phyloP scores from a whole-genome alignment of 2,797 vertebrate species.

The Xerus rutilus region DNA sequence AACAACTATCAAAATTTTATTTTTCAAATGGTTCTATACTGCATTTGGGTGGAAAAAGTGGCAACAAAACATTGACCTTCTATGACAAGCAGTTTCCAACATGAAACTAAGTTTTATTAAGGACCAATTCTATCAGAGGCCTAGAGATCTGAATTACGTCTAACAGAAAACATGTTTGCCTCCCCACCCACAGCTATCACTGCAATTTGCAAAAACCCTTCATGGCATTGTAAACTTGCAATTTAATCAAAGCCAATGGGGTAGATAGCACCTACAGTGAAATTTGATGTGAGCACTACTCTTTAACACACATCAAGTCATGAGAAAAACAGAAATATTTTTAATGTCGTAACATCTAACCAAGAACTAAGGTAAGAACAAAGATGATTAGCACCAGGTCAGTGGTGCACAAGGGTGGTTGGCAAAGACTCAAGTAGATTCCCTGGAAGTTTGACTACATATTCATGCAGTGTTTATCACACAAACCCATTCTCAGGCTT shows the following conservation, averaged over 20 bases:
- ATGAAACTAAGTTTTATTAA: slow-evolving; percentile 67
- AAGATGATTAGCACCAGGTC: not conserved
- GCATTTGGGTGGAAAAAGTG: slow-evolving; percentile 74
- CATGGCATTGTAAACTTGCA: slow-evolving; percentile 40
- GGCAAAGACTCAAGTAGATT: not conserved
- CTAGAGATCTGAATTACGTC: slow-evolving; percentile 22
- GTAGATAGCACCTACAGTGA: slow-evolving; percentile 52
- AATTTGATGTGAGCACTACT: slow-evolving; percentile 60
- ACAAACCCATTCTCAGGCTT: not conserved
- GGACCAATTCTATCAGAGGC: slow-evolving; percentile 50
- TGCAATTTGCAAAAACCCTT: slow-evolving; percentile 5
- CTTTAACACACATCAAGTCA: slow-evolving; percentile 50
- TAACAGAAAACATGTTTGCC: not conserved
- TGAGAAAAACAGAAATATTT: slow-evolving; percentile 64
- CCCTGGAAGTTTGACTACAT: not conserved
- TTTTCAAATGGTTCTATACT: slow-evolving; percentile 68
- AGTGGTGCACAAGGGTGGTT: not conserved
- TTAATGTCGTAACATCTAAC: slow-evolving; percentile 35
- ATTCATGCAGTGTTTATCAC: not conserved
- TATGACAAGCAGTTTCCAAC: slow-evolving; percentile 40
- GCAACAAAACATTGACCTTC: slow-evolving; percentile 72
- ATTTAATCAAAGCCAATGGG: slow-evolving; percentile 72
- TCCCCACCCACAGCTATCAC: not conserved
- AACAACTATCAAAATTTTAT: slow-evolving; percentile 77
- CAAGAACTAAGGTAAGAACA: slow-evolving; percentile 20